Percentiles rank a stretch among this genome's conserved stretches.
phyloP scores from a whole-genome alignment of 2,113 vertebrate genomes.

The Ophthalmolycus amberensis region DNA sequence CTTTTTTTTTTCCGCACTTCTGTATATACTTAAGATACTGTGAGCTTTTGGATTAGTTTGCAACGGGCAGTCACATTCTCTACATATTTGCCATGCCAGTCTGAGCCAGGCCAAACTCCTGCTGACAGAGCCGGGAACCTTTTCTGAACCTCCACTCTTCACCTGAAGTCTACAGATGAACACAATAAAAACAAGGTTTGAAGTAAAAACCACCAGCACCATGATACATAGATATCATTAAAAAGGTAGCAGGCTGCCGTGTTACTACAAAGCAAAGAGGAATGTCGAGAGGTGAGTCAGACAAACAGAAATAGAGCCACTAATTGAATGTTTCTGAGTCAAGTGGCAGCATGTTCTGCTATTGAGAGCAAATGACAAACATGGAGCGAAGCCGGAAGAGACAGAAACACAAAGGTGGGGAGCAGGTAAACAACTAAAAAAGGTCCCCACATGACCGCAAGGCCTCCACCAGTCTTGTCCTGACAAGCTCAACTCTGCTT shows the following conservation, averaged over 20 bases:
- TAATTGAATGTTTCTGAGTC: constrained; percentile 39
- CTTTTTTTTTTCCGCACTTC: neutral
- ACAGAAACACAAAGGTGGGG: constrained; percentile 3
- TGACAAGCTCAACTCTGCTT: constrained; percentile 23
- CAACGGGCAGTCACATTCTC: constrained; percentile 65
- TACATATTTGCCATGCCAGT: constrained; percentile 72
- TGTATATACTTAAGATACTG: constrained; percentile 6
- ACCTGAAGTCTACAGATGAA: neutral
- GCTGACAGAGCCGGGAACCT: constrained; percentile 17
- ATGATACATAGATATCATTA: neutral
- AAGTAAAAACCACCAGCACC: neutral
- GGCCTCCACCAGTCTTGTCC: constrained; percentile 49
- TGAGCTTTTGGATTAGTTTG: constrained; percentile 20
- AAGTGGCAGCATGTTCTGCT: constrained; percentile 39
- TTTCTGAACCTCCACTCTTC: constrained; percentile 9
- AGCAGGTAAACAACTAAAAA: constrained; percentile 48
- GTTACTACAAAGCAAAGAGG: constrained; percentile 27
- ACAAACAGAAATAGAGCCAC: constrained; percentile 43
- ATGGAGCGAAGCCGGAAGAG: neutral
- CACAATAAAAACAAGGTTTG: neutral
- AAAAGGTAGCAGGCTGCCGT: neutral
- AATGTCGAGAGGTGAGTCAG: constrained; percentile 45
- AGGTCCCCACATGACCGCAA: constrained; percentile 6
- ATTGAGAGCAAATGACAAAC: constrained; percentile 13
- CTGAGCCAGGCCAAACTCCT: constrained; percentile 53